Percentiles rank a stretch among this genome's conserved stretches.
Conservation (phyloP, 2,888 invertebrate genomes). For the Brachypalpus laphriformis region DNA sequence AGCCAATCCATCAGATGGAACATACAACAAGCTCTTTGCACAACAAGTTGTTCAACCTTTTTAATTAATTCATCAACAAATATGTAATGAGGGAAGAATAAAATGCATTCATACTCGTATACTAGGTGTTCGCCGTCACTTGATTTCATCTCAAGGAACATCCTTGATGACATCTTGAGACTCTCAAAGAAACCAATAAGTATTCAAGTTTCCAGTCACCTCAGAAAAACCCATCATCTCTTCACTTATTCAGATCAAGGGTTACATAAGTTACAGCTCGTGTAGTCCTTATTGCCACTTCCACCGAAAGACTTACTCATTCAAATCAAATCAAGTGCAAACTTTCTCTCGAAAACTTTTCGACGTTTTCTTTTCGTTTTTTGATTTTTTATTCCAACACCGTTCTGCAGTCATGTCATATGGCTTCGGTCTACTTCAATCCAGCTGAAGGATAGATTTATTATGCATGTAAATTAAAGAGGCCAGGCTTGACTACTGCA, state of each 20-base stretch:
- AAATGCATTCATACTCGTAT: conserved; percentile 1
- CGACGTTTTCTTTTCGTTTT: conserved; percentile 13
- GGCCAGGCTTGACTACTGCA: conserved; percentile 73
- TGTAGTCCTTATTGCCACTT: conserved; percentile 62
- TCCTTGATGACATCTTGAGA: conserved; percentile 59
- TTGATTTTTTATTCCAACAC: conserved; percentile 22
- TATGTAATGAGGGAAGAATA: neutral
- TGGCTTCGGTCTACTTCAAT: conserved; percentile 58
- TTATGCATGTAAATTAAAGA: conserved; percentile 74
- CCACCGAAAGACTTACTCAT: conserved; percentile 64
- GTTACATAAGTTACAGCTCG: conserved; percentile 59
- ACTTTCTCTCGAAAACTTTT: conserved; percentile 65
- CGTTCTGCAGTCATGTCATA: conserved; percentile 43
- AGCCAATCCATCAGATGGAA: too few relatives aligned
- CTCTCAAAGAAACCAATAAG: conserved; percentile 59
- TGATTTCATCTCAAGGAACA: conserved; percentile 29
- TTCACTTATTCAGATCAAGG: conserved; percentile 64
- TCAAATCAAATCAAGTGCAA: conserved; percentile 72
- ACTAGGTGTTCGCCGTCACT: neutral
- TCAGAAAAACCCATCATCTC: conserved; percentile 25
- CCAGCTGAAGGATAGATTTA: conserved; percentile 70
- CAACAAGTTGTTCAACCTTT: neutral
- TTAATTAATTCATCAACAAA: neutral
- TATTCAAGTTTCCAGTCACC: conserved; percentile 43
- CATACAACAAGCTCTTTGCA: too few relatives aligned